phyloP scores from a whole-genome alignment of 2,113 vertebrate species.

The Leucopsar rothschildi region DNA sequence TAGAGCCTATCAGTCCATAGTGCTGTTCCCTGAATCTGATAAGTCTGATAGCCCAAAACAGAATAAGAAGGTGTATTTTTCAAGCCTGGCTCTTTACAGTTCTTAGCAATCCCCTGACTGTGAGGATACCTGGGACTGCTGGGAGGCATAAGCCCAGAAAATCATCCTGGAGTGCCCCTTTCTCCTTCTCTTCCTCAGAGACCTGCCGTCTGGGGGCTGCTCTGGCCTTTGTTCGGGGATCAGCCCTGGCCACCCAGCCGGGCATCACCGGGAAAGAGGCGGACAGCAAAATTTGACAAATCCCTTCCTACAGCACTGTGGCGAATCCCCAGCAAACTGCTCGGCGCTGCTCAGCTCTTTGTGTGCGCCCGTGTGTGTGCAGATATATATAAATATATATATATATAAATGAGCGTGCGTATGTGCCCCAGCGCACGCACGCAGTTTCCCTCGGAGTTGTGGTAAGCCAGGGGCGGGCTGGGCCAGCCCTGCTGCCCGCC shows the following conservation, averaged over 20 bases:
- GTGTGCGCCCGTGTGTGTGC: background rate
- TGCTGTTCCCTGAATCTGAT: background rate
- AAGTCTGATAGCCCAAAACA: background rate
- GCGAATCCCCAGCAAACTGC: background rate
- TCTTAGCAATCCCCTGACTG: background rate
- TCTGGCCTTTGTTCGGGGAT: background rate
- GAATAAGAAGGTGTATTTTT: background rate
- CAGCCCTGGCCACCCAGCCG: background rate
- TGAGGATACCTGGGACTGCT: background rate
- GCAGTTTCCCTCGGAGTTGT: background rate
- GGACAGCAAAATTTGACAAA: background rate
- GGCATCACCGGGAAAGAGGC: background rate
- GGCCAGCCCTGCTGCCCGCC: background rate
- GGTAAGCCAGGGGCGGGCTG: background rate
- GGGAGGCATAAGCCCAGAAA: background rate
- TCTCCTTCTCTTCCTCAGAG: background rate
- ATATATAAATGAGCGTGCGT: background rate
- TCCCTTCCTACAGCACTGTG: background rate
- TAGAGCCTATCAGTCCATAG: background rate
- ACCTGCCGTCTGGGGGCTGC: background rate
- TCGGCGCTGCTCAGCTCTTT: constrained; percentile 5
- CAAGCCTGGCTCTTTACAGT: background rate
- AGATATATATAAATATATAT: background rate
- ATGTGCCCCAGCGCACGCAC: constrained; percentile 21
- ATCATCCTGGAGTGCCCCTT: background rate